Conservation (phyloP, 2,113 vertebrate genomes). For the Uropsilus gracilis region DNA sequence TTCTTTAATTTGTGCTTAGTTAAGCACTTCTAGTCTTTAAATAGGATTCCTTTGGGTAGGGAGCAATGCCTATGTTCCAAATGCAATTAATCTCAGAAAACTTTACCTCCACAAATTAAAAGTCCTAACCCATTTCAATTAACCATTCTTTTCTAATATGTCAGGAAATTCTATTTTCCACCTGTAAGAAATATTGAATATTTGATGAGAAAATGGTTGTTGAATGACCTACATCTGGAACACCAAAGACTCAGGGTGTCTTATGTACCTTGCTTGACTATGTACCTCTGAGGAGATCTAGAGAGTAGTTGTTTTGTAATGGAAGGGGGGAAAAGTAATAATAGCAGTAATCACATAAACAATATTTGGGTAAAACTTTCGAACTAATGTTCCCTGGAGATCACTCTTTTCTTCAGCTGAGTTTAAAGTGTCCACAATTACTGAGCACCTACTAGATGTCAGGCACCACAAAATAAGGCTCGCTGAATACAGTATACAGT, state of each 20-base stretch:
- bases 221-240: background rate
- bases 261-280: background rate
- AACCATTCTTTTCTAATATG: background rate
- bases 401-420: background rate
- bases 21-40: conserved; percentile 45
- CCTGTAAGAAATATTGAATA: background rate
- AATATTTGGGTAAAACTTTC: background rate
- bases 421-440: background rate
- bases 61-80: background rate
- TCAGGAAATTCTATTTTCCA: background rate
- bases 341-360: background rate
- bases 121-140: background rate
- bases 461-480: background rate
- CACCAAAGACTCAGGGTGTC: background rate
- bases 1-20: conserved; percentile 47
- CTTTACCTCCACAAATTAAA: background rate
- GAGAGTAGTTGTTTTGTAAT: background rate
- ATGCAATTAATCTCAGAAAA: conserved; percentile 53
- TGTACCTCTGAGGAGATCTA: background rate
- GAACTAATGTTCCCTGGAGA: background rate
- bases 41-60: conserved; percentile 29
- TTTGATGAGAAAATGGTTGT: background rate
- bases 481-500: background rate
- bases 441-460: background rate
- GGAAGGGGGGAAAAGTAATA: background rate